A percentile compares a stretch with the other conserved stretches of the same genome.
Evolutionary conservation across 2,888 invertebrate genomes (phyloP).

Genomic region (Stratiomys singularior): DNA sequence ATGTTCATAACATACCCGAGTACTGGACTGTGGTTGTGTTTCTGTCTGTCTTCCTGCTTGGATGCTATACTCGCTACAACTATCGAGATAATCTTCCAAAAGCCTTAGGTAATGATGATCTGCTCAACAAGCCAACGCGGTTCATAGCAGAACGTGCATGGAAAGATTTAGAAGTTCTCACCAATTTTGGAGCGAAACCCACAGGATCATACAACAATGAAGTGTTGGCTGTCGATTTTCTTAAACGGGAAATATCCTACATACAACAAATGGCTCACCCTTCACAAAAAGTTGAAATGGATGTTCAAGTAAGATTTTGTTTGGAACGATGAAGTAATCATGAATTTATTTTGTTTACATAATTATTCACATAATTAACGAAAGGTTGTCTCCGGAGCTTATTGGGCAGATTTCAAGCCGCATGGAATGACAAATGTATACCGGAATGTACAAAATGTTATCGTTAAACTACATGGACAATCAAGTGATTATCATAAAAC

Average conservation of each 20-base stretch:
- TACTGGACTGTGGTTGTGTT: conserved; percentile 55
- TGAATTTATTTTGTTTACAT: no score
- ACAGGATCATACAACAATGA: conserved; percentile 87
- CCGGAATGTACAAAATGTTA: conserved; percentile 81
- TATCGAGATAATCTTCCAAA: conserved; percentile 57
- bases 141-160: conserved; percentile 76
- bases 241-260: conserved; percentile 68
- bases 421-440: conserved; percentile 87
- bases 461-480: conserved; percentile 75
- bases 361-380: background rate
- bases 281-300: conserved; percentile 71
- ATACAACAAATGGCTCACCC: conserved; percentile 68
- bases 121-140: conserved; percentile 57
- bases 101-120: conserved; percentile 56
- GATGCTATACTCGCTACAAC: conserved; percentile 56
- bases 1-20: conserved; percentile 58
- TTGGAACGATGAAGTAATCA: no score
- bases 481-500: conserved; percentile 64
- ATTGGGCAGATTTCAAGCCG: conserved; percentile 76
- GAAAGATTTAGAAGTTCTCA: conserved; percentile 72
- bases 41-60: conserved; percentile 54
- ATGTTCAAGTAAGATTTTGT: conserved; percentile 69
- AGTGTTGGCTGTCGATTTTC: conserved; percentile 72
- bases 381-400: conserved; percentile 74
- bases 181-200: conserved; percentile 71